A percentile compares a stretch with the other conserved stretches of the same genome.
Conservation (phyloP, 2,113 vertebrate species). For the Campylomormyrus tamandua region DNA sequence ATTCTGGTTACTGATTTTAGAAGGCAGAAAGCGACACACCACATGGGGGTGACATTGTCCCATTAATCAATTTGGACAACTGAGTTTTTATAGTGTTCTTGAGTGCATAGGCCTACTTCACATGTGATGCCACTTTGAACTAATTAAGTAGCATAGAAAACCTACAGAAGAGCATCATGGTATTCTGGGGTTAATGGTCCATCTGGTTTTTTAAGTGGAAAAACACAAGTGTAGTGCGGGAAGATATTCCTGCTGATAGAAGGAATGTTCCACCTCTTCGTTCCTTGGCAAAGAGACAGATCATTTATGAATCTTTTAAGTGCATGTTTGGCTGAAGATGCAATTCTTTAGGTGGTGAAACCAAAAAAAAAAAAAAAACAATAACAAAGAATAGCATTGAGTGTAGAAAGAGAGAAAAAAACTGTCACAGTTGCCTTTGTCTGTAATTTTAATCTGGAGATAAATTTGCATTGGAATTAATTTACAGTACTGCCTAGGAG, state of each 20-base stretch:
- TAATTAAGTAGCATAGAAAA: not conserved
- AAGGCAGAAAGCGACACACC: not conserved
- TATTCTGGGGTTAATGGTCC: not conserved
- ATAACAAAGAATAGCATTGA: not conserved
- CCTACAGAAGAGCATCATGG: not conserved
- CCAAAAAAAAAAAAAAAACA: not conserved
- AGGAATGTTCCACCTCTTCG: not conserved
- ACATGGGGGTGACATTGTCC: conserved; percentile 10
- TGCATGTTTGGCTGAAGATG: not conserved
- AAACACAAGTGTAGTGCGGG: not conserved
- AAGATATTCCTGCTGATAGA: not conserved
- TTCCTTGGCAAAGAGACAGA: not conserved
- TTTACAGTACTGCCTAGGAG: not conserved
- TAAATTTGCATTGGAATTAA: not conserved
- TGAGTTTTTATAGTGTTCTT: not conserved
- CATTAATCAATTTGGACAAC: not conserved
- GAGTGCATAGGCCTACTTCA: not conserved
- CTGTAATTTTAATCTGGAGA: not conserved
- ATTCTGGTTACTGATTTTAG: not conserved
- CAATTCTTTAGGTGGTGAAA: not conserved
- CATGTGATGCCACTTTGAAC: not conserved
- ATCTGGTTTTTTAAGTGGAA: not conserved
- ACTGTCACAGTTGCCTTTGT: not conserved
- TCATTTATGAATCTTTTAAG: not conserved
- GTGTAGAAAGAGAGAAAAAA: not conserved